Percentiles rank a stretch among this genome's conserved stretches.
Conservation (phyloP, 2,113 vertebrate species). For the Grallaria varia region DNA sequence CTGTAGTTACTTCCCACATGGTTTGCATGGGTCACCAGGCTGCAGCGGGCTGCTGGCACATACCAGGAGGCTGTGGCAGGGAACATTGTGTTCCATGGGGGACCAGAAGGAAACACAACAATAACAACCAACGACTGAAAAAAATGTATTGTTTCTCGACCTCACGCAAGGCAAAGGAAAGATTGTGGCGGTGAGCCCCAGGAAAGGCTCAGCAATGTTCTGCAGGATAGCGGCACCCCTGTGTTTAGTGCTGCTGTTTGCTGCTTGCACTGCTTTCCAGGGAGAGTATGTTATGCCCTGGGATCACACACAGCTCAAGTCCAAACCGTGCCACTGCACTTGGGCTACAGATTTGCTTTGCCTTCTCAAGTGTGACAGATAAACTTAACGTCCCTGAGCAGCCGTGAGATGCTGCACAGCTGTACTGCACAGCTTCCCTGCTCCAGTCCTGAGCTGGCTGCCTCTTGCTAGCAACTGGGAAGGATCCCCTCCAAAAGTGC, state of each 20-base stretch:
- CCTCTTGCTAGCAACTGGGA: neutral
- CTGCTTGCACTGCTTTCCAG: neutral
- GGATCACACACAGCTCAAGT: neutral
- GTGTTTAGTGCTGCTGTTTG: neutral
- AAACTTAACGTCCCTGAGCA: fast-evolving
- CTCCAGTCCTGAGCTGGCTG: neutral
- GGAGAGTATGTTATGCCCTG: neutral
- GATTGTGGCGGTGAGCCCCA: fast-evolving
- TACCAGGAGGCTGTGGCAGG: neutral
- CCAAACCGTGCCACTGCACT: neutral
- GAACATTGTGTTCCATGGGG: fast-evolving
- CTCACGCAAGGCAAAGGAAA: neutral
- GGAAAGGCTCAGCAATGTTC: neutral
- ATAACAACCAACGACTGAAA: neutral
- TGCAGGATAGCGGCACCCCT: neutral
- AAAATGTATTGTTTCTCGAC: neutral
- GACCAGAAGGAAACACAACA: neutral
- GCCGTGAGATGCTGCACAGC: neutral
- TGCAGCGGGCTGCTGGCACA: neutral
- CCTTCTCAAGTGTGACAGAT: neutral
- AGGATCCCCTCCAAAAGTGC: neutral
- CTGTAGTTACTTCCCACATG: neutral
- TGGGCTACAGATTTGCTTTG: neutral
- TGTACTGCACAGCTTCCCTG: neutral
- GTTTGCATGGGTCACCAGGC: neutral